Conservation (phyloP, 2,113 vertebrate species). For the Anthoscopus minutus region DNA sequence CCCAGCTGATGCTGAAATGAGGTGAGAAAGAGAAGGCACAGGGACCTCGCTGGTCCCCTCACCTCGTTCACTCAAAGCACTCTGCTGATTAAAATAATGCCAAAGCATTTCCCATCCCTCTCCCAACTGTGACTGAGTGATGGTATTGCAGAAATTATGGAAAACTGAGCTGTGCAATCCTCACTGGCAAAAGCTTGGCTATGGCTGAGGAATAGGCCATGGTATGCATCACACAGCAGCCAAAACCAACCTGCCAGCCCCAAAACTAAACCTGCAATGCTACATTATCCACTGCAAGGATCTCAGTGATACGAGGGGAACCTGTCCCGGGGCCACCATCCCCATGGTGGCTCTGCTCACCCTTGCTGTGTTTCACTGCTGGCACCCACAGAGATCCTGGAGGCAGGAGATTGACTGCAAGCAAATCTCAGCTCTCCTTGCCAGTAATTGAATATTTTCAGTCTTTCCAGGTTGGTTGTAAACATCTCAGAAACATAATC, state of each 20-base stretch:
- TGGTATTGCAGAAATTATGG: not conserved
- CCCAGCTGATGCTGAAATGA: not conserved
- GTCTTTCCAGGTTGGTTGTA: not conserved
- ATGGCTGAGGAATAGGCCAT: not conserved
- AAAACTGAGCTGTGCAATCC: not conserved
- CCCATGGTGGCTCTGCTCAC: fast-evolving
- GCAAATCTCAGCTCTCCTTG: not conserved
- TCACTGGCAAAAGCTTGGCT: not conserved
- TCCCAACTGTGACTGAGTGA: fast-evolving
- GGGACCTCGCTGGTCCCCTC: not conserved
- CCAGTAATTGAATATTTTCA: not conserved
- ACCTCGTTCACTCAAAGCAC: not conserved
- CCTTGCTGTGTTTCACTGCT: fast-evolving
- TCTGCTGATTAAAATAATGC: not conserved
- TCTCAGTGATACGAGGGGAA: fast-evolving
- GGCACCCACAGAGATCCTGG: not conserved
- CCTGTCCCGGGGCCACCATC: not conserved
- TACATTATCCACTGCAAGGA: not conserved
- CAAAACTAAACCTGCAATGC: not conserved
- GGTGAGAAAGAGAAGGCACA: not conserved
- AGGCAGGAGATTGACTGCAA: not conserved
- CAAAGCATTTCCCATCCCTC: not conserved
- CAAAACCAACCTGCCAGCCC: not conserved
- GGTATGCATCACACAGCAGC: not conserved
- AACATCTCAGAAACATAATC: not conserved